Evolutionary conservation across 2,888 invertebrate species (phyloP).

Genomic region (Caenorhabditis zanzibari): DNA sequence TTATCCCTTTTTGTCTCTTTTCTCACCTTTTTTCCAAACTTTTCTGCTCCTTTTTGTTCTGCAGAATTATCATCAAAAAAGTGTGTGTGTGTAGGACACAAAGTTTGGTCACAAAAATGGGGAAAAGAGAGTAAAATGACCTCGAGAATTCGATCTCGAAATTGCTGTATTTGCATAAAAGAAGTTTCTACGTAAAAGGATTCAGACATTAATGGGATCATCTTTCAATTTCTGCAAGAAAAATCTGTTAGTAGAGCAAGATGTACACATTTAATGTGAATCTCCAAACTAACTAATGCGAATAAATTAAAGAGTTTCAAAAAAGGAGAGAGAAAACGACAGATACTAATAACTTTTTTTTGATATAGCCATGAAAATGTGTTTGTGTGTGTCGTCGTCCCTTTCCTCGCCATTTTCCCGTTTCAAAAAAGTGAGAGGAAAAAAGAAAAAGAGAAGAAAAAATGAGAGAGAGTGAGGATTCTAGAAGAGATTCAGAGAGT

Average conservation of each 20-base stretch:
- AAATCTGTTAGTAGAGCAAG: not conserved
- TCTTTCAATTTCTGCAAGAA: not conserved
- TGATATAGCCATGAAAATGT: constrained; percentile 53
- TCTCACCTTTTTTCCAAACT: not conserved
- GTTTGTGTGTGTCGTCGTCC: constrained; percentile 33
- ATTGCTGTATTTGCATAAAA: constrained; percentile 38
- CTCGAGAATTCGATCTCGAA: not conserved
- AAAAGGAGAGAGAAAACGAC: constrained; percentile 11
- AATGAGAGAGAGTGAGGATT: not conserved
- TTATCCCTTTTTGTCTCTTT: not conserved
- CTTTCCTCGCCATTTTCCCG: not conserved
- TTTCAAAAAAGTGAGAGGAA: constrained; percentile 1
- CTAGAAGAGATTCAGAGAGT: constrained; percentile 14
- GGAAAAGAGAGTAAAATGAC: constrained; percentile 31
- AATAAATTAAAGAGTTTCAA: not conserved
- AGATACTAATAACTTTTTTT: constrained; percentile 55
- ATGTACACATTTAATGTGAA: not conserved
- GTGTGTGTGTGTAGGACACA: not conserved
- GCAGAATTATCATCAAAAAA: constrained; percentile 18
- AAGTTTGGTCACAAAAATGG: constrained; percentile 7
- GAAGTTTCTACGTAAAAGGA: not conserved
- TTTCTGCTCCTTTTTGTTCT: not conserved
- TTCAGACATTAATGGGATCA: constrained; percentile 23
- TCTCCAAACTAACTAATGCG: not conserved
- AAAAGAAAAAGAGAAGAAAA: not conserved